These are phyloP conservation scores for Passer montanus DNA, from an alignment of 2,113 vertebrate genomes.

Conservation along the genomic window DNA sequence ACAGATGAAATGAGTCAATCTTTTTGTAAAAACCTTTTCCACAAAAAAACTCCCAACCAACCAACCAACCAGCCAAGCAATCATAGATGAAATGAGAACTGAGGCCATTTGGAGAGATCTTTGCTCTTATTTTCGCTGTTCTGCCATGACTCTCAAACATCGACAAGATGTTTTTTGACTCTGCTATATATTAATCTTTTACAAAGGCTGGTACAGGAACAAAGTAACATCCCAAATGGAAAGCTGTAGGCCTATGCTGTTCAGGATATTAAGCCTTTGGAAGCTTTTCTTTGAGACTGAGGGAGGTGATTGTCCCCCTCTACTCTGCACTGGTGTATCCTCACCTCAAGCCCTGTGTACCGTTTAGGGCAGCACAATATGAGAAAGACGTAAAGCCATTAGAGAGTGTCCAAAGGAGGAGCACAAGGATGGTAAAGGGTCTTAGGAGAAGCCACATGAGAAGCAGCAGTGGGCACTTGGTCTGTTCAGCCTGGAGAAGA, in stretches of 20 bases:
- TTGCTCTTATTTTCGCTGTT: not conserved
- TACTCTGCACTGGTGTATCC: not conserved
- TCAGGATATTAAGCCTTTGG: not conserved
- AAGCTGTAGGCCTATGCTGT: not conserved
- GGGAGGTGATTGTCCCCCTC: not conserved
- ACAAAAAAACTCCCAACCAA: not conserved
- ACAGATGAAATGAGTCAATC: not conserved
- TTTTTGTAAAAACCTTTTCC: not conserved
- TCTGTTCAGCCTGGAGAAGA: not conserved
- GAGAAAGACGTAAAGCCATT: not conserved
- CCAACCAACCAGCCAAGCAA: not conserved
- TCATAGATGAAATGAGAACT: not conserved
- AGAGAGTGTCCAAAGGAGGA: not conserved
- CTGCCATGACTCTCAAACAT: not conserved
- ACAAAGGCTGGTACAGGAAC: not conserved
- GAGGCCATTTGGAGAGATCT: not conserved
- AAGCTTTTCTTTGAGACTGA: not conserved
- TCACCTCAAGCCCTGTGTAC: not conserved
- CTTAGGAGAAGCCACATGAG: not conserved
- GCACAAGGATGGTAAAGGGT: not conserved
- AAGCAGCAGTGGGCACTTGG: rapidly evolving
- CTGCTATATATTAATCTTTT: not conserved
- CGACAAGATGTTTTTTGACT: not conserved
- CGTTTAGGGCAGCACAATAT: not conserved
- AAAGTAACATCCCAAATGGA: not conserved